Evolutionary conservation across 2,888 invertebrate species (phyloP), one percentile per base, ranked within the genome.

Genomic region (Loripinus fragilis): DNA sequence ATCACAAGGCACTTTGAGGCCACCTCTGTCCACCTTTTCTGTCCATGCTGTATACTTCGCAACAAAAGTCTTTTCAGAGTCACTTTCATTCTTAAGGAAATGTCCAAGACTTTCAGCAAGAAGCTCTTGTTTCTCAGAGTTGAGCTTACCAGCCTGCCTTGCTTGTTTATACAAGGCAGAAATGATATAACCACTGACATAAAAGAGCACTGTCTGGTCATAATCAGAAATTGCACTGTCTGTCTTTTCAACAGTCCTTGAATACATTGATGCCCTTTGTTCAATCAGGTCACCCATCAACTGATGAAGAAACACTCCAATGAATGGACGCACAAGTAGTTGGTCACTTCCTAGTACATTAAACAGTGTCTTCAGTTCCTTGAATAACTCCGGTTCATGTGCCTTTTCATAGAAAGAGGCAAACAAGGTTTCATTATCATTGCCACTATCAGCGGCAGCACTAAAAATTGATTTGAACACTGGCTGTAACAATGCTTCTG

Each of bases 41-140:
- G 69, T 76, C 76, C 55, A 72, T 60, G 41, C 38, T 28, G 50
- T 5, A 45, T 73, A 48, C 48, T 48, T 48, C 20, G 48, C 3
- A 10, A 48, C 48, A 48, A 48, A 48, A 17, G 48, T 48, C 17
- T 48, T 48, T 48, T 48, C 48, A 48, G 8, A 10, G 20, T 48
- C 48, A 48, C 17, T 48, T 48, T 48, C 48, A 48, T 48, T 17
- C 20, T 48, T 48, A n/a, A n/a, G n/a, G n/a, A n/a, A n/a, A n/a
- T n/a, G n/a, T n/a, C n/a, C n/a, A n/a, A n/a, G n/a, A n/a, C n/a
- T n/a, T n/a, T n/a, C n/a, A n/a, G n/a, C n/a, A n/a, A n/a, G n/a
- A n/a, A n/a, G n/a, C n/a, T n/a, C n/a, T n/a, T n/a, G n/a, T n/a
- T n/a, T n/a, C n/a, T n/a, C n/a, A n/a, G n/a, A n/a, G n/a, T n/a